Conservation (phyloP, 2,797 vertebrate genomes). For the Gallinago solitaria region DNA sequence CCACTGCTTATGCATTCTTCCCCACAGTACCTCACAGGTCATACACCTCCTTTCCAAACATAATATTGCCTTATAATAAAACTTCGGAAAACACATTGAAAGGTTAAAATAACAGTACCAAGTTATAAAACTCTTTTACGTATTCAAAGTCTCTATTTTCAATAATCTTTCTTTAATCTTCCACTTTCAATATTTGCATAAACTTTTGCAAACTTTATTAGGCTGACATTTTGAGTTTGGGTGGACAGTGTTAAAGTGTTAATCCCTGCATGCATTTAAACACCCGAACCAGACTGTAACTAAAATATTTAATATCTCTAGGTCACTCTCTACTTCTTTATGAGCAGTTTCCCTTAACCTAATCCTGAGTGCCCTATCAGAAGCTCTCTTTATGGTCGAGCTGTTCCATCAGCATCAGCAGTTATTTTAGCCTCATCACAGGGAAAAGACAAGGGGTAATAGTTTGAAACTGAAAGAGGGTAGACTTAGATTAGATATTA, state of each 20-base stretch:
- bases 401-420: not conserved
- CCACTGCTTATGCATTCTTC: not conserved
- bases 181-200: conserved; percentile 13
- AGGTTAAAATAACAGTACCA: conserved; percentile 18
- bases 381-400: not conserved
- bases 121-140: conserved; percentile 8
- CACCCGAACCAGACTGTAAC: not conserved
- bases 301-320: not conserved
- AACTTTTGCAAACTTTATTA: conserved; percentile 28
- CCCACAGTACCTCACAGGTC: not conserved
- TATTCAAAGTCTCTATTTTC: not conserved
- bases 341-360: not conserved
- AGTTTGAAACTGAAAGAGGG: not conserved
- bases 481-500: not conserved
- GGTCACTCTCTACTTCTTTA: not conserved
- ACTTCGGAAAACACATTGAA: conserved; percentile 13
- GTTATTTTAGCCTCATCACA: not conserved
- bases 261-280: conserved; percentile 29
- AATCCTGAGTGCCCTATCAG: not conserved
- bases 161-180: conserved; percentile 9
- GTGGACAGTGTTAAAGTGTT: conserved; percentile 9
- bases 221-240: not conserved
- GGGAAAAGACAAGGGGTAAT: not conserved
- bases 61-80: conserved; percentile 19
- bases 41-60: not conserved